phyloP scores from a whole-genome alignment of 1,140 invertebrate genomes.

The Nebria ingens region DNA sequence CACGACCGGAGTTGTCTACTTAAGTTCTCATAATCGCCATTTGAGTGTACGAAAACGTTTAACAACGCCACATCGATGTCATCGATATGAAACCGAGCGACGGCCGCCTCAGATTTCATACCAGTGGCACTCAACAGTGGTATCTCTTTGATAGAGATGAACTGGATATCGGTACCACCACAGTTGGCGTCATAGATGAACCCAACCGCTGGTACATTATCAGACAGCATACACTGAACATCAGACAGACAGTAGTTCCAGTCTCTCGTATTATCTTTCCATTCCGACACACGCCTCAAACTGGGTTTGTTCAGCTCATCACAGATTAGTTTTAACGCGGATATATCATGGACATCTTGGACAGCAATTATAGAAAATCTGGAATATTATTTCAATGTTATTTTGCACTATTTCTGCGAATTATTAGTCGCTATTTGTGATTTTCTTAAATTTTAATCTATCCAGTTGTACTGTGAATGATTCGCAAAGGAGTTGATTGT shows the following conservation, averaged over 20 bases:
- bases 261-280: conserved; percentile 48
- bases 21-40: conserved; percentile 1
- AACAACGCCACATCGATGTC: conserved; percentile 13
- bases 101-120: conserved; percentile 8
- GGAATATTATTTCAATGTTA: too few relatives aligned
- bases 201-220: conserved; percentile 23
- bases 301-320: conserved; percentile 59
- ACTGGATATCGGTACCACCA: conserved; percentile 32
- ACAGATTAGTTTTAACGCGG: conserved; percentile 57
- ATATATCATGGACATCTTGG: conserved; percentile 57
- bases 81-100: conserved; percentile 15
- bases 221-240: conserved; percentile 16
- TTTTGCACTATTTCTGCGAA: too few relatives aligned
- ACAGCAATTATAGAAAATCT: conserved; percentile 62
- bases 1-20: not conserved
- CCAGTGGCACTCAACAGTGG: conserved; percentile 14
- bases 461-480: too few relatives aligned
- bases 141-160: conserved; percentile 21
- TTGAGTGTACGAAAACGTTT: conserved; percentile 12
- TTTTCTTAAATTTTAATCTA: too few relatives aligned
- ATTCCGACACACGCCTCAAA: conserved; percentile 51
- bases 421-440: too few relatives aligned
- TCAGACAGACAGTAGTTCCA: conserved; percentile 47
- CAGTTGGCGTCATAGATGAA: conserved; percentile 41
- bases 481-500: too few relatives aligned